These are phyloP conservation scores for Drosophila mimica DNA, from an alignment of 2,888 invertebrate species.

Conservation along the genomic window DNA sequence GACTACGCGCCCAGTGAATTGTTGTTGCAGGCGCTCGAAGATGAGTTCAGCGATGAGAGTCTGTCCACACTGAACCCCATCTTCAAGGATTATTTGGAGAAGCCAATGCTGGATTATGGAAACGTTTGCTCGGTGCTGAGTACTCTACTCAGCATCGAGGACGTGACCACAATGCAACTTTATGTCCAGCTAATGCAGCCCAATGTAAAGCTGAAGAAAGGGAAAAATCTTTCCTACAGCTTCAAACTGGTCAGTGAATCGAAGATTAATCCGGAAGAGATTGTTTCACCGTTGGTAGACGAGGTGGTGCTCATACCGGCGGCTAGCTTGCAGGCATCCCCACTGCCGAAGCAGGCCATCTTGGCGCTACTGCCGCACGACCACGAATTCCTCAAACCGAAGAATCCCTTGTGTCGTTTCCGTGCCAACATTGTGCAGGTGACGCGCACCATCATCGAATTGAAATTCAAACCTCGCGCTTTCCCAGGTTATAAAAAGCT, in stretches of 20 bases:
- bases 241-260: constrained; percentile 3
- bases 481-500: not conserved
- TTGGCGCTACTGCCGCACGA: constrained; percentile 54
- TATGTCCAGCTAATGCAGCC: constrained; percentile 56
- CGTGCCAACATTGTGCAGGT: constrained; percentile 60
- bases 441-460: constrained; percentile 39
- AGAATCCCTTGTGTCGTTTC: constrained; percentile 44
- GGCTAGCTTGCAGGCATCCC: constrained; percentile 42
- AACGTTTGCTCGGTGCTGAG: constrained; percentile 68
- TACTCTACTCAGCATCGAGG: constrained; percentile 78
- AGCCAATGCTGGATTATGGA: constrained; percentile 37
- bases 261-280: constrained; percentile 57
- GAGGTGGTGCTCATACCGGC: constrained; percentile 71
- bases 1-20: constrained; percentile 34
- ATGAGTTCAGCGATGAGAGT: constrained; percentile 39
- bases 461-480: constrained; percentile 15
- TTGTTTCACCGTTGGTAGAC: constrained; percentile 60
- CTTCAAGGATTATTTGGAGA: constrained; percentile 53
- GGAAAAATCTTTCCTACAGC: constrained; percentile 11
- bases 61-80: constrained; percentile 8
- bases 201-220: constrained; percentile 30
- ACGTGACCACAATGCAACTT: constrained; percentile 61
- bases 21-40: constrained; percentile 42
- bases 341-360: constrained; percentile 39
- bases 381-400: constrained; percentile 32